Percentiles rank a stretch among this genome's conserved stretches.
phyloP scores from a whole-genome alignment of 2,888 invertebrate genomes.

The Sepioteuthis lessoniana region DNA sequence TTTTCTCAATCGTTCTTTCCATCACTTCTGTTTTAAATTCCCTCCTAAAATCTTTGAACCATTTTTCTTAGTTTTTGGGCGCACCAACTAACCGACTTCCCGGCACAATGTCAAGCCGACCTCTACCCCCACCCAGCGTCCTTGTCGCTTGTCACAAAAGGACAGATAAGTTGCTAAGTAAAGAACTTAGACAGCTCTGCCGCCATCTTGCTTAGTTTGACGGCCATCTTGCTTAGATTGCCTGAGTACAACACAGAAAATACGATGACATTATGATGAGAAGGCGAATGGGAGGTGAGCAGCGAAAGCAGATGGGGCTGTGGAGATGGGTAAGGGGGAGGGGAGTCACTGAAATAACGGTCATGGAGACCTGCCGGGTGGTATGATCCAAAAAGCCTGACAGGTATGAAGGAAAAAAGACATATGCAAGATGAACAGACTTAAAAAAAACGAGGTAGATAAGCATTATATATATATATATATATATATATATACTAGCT shows the following conservation, averaged over 20 bases:
- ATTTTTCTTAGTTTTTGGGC: background rate
- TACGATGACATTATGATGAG: constrained; percentile 1
- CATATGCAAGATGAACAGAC: background rate
- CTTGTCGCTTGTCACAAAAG: background rate
- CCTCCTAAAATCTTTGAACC: background rate
- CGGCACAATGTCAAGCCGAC: background rate
- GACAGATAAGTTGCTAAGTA: constrained; percentile 17
- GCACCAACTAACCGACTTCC: background rate
- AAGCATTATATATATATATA: background rate
- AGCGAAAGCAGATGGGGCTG: background rate
- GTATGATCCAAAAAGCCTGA: background rate
- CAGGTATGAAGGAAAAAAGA: background rate
- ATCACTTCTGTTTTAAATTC: too few species aligned
- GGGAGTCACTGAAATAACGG: background rate
- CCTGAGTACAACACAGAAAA: background rate
- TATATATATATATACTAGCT: too few species aligned
- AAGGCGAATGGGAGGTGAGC: background rate
- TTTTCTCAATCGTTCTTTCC: too few species aligned
- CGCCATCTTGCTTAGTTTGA: background rate
- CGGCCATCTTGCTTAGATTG: background rate
- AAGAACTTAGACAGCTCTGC: constrained; percentile 8
- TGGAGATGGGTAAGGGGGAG: background rate
- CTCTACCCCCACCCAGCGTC: background rate
- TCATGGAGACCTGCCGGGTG: background rate
- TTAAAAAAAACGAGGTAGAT: background rate